Evolutionary conservation across 1,140 invertebrate genomes (phyloP), one percentile per base, ranked within the genome.

Genomic region (Drosophila santomea): DNA sequence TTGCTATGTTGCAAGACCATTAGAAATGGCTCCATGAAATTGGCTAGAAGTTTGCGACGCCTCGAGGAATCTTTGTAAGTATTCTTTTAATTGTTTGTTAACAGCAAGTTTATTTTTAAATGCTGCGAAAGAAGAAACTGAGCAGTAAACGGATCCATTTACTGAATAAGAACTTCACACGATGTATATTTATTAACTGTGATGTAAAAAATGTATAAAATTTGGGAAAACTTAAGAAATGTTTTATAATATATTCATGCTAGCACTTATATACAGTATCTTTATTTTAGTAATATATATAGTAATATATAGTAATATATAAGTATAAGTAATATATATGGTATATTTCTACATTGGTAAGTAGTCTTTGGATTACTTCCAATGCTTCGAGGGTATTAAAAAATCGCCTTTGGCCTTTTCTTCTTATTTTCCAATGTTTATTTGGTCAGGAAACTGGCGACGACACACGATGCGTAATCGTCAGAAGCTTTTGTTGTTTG

Each of bases 401-500:
- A 41, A 20, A 41, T 69, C 41, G 14, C 43, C 14, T 8, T 35
- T 17, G n/a, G 3, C n/a, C 17, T 23, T 11, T 20, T n/a, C 11
- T 69, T 12, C 7, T 12, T 39, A 12, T 47, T 47, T 32, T 32
- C n/a, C 14, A 17, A 39, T 60, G 39, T 20, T 51, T 54, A 43
- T 50, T 47, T 63, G 58, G 44, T 50, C 45, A 45, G 72, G 47
- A 43, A 12, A 23, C 28, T 57, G 71, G 51, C 47, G 47, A 36
- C 52, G 47, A 57, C 51, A 71, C 52, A 71, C 69, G 55, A 67
- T 66, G 72, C 48, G 60, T 59, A 75, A 75, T 75, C 72, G 72
- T 75, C 35, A 38, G 28, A 38, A 43, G 58, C 74, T 56, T 68
- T 78, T 58, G 66, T 58, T 78, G 63, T 69, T 71, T 68, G 75